phyloP scores from a whole-genome alignment of 2,113 vertebrate species.

The Cariama cristata region DNA sequence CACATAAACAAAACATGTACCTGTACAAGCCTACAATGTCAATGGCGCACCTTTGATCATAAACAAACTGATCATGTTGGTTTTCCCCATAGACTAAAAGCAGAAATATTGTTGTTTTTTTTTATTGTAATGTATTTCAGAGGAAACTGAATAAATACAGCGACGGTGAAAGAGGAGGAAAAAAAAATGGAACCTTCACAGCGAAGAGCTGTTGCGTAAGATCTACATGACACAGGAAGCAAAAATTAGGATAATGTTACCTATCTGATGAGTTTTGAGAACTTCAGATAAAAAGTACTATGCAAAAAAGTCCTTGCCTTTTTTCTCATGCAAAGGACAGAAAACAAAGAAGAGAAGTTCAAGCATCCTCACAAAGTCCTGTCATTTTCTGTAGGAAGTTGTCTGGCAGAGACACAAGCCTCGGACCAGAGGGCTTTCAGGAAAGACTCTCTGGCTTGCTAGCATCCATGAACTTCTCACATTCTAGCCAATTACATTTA shows the following conservation, averaged over 20 bases:
- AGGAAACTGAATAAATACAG: neutral
- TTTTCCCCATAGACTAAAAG: neutral
- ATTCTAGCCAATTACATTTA: neutral
- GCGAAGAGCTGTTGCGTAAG: neutral
- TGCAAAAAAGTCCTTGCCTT: neutral
- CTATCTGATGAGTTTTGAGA: neutral
- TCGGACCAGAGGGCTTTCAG: neutral
- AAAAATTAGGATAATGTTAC: neutral
- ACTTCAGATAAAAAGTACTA: neutral
- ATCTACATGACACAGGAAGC: rapidly evolving
- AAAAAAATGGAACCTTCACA: neutral
- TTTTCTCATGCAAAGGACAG: neutral
- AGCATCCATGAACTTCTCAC: neutral
- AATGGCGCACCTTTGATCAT: neutral
- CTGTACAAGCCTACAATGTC: neutral
- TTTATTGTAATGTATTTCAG: neutral
- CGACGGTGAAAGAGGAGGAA: neutral
- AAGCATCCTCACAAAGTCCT: neutral
- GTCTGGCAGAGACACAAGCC: neutral
- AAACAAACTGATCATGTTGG: neutral
- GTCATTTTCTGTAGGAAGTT: neutral
- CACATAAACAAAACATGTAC: neutral
- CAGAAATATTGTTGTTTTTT: neutral
- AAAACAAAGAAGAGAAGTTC: neutral
- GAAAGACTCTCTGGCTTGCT: neutral